Evolutionary conservation across 2,888 invertebrate species (phyloP).

Genomic region (Metellina segmentata): DNA sequence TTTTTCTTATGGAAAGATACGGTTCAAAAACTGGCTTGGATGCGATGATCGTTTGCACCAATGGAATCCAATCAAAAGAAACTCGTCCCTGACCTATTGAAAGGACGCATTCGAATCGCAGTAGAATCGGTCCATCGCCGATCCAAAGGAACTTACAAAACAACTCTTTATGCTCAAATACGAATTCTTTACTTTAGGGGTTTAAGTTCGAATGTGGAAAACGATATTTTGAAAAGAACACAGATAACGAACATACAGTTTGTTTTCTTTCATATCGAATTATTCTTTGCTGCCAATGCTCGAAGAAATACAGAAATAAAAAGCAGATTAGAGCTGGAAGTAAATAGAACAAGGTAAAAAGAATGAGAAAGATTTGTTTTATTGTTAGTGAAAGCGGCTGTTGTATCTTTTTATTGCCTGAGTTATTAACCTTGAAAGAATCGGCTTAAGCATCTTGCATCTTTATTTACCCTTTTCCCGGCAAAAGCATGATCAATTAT

Average conservation of each 20-base stretch:
- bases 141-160: background rate
- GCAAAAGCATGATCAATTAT: no score
- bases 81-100: background rate
- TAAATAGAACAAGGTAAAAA: slow-evolving; percentile 1
- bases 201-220: background rate
- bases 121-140: background rate
- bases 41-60: slow-evolving; percentile 14
- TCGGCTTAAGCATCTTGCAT: background rate
- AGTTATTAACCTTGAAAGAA: background rate
- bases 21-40: slow-evolving; percentile 58
- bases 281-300: background rate
- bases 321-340: background rate
- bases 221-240: background rate
- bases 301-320: background rate
- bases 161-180: background rate
- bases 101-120: background rate
- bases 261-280: background rate
- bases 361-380: background rate
- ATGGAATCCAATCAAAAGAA: slow-evolving; percentile 52
- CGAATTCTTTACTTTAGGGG: background rate
- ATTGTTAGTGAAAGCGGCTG: background rate
- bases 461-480: background rate
- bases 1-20: slow-evolving; percentile 13
- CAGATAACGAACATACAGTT: background rate
- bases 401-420: background rate